Conservation (phyloP, 2,797 vertebrate genomes). For the Heterohyrax brucei region DNA sequence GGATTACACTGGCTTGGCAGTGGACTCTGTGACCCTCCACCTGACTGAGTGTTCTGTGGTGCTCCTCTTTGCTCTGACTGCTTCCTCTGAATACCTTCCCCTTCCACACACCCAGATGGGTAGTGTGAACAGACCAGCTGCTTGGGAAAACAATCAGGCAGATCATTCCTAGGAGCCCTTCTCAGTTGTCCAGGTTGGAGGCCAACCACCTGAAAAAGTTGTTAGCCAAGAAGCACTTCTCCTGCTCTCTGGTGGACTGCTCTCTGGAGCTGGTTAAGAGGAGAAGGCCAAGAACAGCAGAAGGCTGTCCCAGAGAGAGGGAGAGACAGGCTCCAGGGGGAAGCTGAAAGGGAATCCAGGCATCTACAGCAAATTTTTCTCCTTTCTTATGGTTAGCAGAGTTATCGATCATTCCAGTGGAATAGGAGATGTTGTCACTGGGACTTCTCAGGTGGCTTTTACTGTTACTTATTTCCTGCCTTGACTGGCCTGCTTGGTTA, state of each 20-base stretch:
- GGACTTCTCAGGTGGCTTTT: conserved; percentile 44
- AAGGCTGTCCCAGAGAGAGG: conserved; percentile 71
- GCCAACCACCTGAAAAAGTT: conserved; percentile 86
- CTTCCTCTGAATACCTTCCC: conserved; percentile 65
- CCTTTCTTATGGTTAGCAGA: conserved; percentile 24
- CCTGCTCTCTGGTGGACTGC: conserved; percentile 71
- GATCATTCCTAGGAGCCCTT: conserved; percentile 73
- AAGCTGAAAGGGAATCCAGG: conserved; percentile 66
- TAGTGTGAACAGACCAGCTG: conserved; percentile 80
- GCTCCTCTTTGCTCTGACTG: conserved; percentile 72
- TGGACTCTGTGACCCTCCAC: conserved; percentile 75
- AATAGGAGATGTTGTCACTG: conserved; percentile 29
- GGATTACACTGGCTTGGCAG: conserved; percentile 50
- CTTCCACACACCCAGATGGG: conserved; percentile 51
- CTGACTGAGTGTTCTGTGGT: conserved; percentile 71
- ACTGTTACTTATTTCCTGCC: conserved; percentile 64
- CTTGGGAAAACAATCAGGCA: conserved; percentile 75
- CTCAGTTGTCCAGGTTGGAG: conserved; percentile 84
- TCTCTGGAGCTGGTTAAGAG: conserved; percentile 80
- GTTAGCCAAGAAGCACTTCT: conserved; percentile 84
- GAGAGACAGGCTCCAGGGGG: conserved; percentile 36
- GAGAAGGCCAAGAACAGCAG: conserved; percentile 83
- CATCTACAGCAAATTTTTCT: conserved; percentile 38
- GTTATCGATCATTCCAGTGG: conserved; percentile 60
- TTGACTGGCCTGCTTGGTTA: conserved; percentile 36